Evolutionary conservation across 2,797 vertebrate species (phyloP).

Genomic region (Vespertilio murinus): DNA sequence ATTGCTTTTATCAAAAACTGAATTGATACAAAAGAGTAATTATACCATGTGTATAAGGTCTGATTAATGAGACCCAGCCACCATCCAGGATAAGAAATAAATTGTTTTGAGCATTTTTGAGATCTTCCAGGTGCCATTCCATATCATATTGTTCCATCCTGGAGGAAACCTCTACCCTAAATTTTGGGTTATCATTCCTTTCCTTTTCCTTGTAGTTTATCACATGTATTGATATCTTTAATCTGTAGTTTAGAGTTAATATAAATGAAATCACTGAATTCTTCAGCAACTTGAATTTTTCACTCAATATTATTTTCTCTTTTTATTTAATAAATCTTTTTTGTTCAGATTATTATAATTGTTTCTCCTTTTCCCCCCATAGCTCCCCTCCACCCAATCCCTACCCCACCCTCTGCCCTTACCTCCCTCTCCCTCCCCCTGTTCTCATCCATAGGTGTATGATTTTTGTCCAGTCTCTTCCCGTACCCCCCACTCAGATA

Average conservation of each 20-base stretch:
- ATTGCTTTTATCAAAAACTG: background rate
- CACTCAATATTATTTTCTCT: background rate
- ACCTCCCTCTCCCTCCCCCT: too few species aligned
- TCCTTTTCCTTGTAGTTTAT: background rate
- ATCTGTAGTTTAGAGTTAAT: background rate
- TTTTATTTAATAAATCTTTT: too few species aligned
- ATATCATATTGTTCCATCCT: background rate
- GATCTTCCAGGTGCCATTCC: background rate
- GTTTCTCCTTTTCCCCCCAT: too few species aligned
- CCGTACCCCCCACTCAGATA: too few species aligned
- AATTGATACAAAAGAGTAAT: background rate
- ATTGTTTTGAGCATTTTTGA: background rate
- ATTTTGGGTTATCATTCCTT: background rate
- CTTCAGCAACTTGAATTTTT: background rate
- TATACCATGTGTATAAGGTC: background rate
- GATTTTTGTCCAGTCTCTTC: too few species aligned
- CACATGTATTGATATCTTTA: background rate
- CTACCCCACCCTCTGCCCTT: too few species aligned
- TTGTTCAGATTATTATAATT: too few species aligned
- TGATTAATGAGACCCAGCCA: background rate
- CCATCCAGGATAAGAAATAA: background rate
- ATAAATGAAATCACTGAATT: slow-evolving; percentile 4
- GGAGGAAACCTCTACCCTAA: background rate
- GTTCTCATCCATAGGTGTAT: too few species aligned
- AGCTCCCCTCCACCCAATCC: too few species aligned